Evolutionary conservation across 2,888 invertebrate genomes (phyloP).

Genomic region (Rhogogaster chlorosoma): DNA sequence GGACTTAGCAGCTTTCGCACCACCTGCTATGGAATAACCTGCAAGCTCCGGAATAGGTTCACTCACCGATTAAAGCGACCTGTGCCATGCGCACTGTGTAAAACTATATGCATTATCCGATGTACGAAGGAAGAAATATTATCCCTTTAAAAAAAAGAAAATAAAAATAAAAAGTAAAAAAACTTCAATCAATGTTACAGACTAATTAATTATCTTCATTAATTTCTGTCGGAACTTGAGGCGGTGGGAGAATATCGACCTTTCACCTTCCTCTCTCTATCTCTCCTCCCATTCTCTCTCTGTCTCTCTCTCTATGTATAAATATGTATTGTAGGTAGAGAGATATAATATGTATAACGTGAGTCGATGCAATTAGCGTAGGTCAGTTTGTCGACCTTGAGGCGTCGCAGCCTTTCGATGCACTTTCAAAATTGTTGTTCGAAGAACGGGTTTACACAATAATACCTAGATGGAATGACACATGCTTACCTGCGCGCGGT

Average conservation of each 20-base stretch:
- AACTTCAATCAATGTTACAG: not conserved
- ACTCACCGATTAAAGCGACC: not conserved
- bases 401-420: not conserved
- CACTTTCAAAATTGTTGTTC: constrained; percentile 31
- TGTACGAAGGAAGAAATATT: not conserved
- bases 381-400: constrained; percentile 47
- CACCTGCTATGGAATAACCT: constrained; percentile 52
- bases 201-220: not conserved
- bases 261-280: not conserved
- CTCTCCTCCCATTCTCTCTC: not conserved
- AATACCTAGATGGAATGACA: not conserved
- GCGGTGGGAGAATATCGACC: not conserved
- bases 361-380: constrained; percentile 17
- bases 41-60: not conserved
- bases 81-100: not conserved
- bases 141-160: not conserved
- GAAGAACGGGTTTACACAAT: not conserved
- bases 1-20: constrained; percentile 59
- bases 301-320: not conserved
- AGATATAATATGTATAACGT: not conserved
- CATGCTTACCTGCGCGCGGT: too few relatives aligned
- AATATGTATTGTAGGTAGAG: not conserved
- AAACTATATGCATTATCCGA: not conserved
- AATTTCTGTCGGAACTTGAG: not conserved
- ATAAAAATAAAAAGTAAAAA: not conserved